phyloP scores from a whole-genome alignment of 2,113 vertebrate species.

The Sceloporus undulatus region DNA sequence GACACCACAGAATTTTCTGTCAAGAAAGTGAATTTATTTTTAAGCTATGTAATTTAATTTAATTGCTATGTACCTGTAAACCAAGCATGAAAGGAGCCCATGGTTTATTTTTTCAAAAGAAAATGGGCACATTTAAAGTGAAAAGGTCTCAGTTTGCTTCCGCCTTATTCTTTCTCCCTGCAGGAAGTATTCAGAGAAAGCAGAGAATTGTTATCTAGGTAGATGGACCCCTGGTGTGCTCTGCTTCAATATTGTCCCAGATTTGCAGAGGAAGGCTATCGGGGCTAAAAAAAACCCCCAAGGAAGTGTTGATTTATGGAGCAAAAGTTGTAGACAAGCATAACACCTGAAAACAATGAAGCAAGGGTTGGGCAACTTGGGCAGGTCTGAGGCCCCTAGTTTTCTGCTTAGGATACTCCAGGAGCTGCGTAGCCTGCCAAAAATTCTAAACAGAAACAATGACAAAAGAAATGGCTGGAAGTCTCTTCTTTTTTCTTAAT shows the following conservation, averaged over 20 bases:
- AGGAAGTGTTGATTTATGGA: neutral
- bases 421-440: too few species aligned
- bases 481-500: too few species aligned
- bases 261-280: neutral
- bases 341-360: neutral
- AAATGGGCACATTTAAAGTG: neutral
- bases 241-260: neutral
- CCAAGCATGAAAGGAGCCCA: neutral
- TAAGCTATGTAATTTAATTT: too few species aligned
- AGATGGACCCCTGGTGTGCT: neutral
- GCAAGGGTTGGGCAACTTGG: too few species aligned
- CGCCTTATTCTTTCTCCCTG: neutral
- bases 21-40: too few species aligned
- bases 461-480: too few species aligned
- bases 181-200: neutral
- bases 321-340: neutral
- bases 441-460: too few species aligned
- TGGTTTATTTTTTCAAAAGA: neutral
- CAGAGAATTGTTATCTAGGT: neutral
- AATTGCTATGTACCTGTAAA: too few species aligned
- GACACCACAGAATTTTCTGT: too few species aligned
- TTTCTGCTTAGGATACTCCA: too few species aligned
- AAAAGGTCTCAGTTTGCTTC: neutral
- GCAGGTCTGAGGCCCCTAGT: too few species aligned
- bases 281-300: neutral